A percentile compares a stretch with the other conserved stretches of the same genome.
Conservation (phyloP, 2,797 vertebrate species). For the Phoebastria nigripes region DNA sequence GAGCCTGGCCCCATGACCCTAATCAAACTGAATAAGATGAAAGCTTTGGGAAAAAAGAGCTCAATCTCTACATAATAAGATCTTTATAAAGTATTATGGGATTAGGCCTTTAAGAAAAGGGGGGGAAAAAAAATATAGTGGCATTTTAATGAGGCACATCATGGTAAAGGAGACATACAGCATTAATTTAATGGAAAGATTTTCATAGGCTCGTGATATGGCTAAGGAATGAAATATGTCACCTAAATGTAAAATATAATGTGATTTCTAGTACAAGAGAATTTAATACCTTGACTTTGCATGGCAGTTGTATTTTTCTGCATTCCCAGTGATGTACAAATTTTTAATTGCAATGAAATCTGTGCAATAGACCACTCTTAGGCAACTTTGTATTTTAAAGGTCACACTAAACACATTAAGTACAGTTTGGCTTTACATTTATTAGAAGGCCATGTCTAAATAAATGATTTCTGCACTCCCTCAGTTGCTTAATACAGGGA, state of each 20-base stretch:
- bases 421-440: neutral
- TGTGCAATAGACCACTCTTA: neutral
- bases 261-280: neutral
- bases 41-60: conserved; percentile 6
- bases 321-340: neutral
- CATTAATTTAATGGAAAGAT: conserved; percentile 9
- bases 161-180: neutral
- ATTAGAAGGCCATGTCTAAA: neutral
- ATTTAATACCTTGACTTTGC: neutral
- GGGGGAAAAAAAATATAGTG: neutral
- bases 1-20: conserved; percentile 45
- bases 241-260: neutral
- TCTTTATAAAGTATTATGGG: conserved; percentile 59
- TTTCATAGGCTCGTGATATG: neutral
- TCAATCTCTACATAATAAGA: conserved; percentile 48
- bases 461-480: neutral
- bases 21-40: conserved; percentile 59
- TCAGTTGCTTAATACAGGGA: neutral
- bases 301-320: neutral
- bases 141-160: conserved; percentile 36
- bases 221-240: neutral
- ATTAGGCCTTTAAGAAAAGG: conserved; percentile 32
- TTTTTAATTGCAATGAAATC: neutral
- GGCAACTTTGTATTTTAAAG: neutral
- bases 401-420: neutral